These are phyloP conservation scores for Clytia hemisphaerica DNA, from an alignment of 30 jellyfish, hydroid and myxozoan species.

Conservation along the genomic window DNA sequence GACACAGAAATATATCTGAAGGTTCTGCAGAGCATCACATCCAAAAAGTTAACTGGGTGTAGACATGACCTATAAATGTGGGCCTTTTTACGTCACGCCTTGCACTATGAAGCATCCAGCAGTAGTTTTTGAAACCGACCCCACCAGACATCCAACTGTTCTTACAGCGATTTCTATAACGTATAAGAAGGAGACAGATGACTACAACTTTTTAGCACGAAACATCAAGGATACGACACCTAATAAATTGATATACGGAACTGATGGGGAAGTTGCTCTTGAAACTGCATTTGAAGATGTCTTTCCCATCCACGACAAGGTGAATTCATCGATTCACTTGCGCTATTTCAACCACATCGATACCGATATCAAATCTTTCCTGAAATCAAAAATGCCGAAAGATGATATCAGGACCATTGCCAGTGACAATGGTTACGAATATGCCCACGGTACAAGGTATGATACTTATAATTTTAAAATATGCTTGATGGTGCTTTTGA, in stretches of 20 bases:
- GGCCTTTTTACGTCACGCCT: conserved; percentile 22
- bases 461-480: too few species aligned
- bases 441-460: too few species aligned
- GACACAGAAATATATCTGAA: neutral
- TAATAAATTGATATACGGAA: conserved; percentile 20
- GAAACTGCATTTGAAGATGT: conserved; percentile 17
- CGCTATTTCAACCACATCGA: conserved; percentile 10
- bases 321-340: conserved; percentile 13
- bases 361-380: conserved; percentile 13
- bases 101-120: conserved; percentile 14
- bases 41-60: conserved; percentile 13
- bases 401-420: too few species aligned
- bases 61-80: conserved; percentile 28
- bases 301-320: conserved; percentile 13
- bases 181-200: conserved; percentile 15
- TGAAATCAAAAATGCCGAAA: too few species aligned
- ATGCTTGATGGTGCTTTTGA: too few species aligned
- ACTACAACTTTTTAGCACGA: conserved; percentile 8
- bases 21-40: conserved; percentile 21
- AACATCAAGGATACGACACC: conserved; percentile 6
- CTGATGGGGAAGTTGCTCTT: conserved; percentile 35
- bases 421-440: too few species aligned
- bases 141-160: conserved; percentile 17
- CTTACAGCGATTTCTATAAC: conserved; percentile 18
- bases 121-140: conserved; percentile 11